These are phyloP conservation scores for Acanthosepion lycidas DNA, from an alignment of 2,888 invertebrate genomes.

Conservation along the genomic window DNA sequence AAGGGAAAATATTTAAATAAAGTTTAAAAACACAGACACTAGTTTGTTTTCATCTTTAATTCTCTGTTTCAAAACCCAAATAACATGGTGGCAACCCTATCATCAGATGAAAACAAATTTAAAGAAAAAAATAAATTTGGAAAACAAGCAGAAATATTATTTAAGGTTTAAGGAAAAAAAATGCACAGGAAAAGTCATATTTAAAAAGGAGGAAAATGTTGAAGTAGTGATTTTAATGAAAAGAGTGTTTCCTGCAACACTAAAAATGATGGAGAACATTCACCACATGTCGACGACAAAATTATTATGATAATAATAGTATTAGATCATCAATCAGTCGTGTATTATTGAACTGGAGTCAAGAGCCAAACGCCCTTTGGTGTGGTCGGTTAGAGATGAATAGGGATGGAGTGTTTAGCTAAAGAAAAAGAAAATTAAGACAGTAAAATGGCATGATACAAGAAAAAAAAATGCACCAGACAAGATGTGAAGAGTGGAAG, in stretches of 20 bases:
- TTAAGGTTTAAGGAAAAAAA: neutral
- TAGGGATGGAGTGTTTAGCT: neutral
- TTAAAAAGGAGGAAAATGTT: neutral
- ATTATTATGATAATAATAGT: neutral
- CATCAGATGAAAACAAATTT: neutral
- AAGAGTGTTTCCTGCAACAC: neutral
- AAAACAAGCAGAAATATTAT: neutral
- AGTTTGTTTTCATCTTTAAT: neutral
- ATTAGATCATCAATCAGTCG: neutral
- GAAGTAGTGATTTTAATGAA: neutral
- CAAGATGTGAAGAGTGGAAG: no score
- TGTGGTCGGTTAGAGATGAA: neutral
- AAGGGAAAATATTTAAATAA: neutral
- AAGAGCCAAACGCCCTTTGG: neutral
- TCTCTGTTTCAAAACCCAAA: neutral
- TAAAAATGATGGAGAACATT: neutral
- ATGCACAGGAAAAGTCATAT: neutral
- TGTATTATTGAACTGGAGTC: neutral
- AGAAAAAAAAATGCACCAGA: no score
- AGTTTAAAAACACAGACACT: neutral
- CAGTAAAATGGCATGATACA: no score
- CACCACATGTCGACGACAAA: neutral
- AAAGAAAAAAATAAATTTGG: neutral
- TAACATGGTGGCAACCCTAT: neutral
- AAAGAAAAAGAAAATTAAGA: neutral